Evolutionary conservation across 2,113 vertebrate species (phyloP).

Genomic region (Mixornis gularis): DNA sequence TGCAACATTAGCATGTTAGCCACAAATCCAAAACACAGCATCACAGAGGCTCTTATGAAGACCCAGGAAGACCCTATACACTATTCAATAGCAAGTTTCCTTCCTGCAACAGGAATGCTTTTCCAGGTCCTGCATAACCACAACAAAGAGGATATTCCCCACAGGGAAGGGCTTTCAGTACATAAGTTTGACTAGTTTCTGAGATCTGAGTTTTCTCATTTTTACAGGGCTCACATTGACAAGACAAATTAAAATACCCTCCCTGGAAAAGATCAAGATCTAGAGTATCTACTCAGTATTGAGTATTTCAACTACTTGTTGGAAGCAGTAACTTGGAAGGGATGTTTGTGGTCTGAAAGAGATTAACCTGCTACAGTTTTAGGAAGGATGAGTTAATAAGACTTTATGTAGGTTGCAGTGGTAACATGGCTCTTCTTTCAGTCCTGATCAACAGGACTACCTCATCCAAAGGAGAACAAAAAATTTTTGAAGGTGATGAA

Average conservation of each 20-base stretch:
- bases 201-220: background rate
- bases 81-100: background rate
- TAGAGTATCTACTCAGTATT: background rate
- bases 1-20: background rate
- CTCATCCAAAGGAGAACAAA: background rate
- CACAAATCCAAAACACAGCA: background rate
- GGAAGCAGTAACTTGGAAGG: background rate
- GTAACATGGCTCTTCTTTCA: background rate
- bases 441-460: background rate
- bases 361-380: background rate
- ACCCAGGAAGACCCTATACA: background rate
- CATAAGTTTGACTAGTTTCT: background rate
- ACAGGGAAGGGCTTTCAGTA: background rate
- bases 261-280: background rate
- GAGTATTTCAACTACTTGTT: background rate
- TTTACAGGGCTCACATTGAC: background rate
- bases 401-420: background rate
- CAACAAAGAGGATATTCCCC: background rate
- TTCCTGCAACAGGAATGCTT: background rate
- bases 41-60: background rate
- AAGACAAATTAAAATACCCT: background rate
- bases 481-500: background rate
- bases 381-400: background rate
- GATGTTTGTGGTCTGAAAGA: background rate
- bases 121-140: background rate